Base-by-base conservation (phyloP, 1,140 invertebrate species). In the Zaprionus tsacasi region DNA sequence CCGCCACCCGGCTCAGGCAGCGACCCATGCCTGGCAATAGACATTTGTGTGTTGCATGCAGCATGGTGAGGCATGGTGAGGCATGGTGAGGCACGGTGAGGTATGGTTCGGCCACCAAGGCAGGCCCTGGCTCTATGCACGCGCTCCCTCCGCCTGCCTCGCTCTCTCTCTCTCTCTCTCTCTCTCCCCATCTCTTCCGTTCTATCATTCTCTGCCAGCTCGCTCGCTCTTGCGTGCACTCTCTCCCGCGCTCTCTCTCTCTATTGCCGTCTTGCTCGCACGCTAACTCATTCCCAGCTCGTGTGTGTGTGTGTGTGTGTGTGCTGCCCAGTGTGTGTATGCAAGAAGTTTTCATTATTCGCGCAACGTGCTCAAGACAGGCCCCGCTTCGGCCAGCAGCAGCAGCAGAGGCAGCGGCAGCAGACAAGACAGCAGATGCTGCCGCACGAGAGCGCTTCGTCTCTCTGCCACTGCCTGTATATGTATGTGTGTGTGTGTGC, bases 311-410 rank as follows among this genome's bases (percentile, higher is more conserved):
- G 38, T 40, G 38, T 50, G 45, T 50, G 45, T 50, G 3, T 50
- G 45, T 50, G 45, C n/a, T 50, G 3, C 17, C 25, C 27, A 38
- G n/a, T 65, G 54, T 63, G 70, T 72, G 68, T 70, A 63, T 78
- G 85, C 79, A 89, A 88, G 83, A 88, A 88, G 83, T 88, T 88
- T 85, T 88, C 74, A 65, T 71, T 88, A 78, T 80, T 89, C 85
- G 83, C 81, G 82, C 76, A 69, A 59, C 70, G 77, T 70, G 63
- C 70, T 81, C 77, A 89, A 89, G 83, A 88, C 76, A 88, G 83
- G 83, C 83, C 83, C 83, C 83, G 83, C 72, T 88, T 82, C 83
- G 70, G 70, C 8, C 54, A 65, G 77, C 79, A 81, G 82, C 60
- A 76, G 57, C 43, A 59, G 35, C 72, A 43, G 50, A 76, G 27